Evolutionary conservation across 2,888 invertebrate genomes (phyloP), one percentile per base, ranked within the genome.

Genomic region (Lysandra coridon): DNA sequence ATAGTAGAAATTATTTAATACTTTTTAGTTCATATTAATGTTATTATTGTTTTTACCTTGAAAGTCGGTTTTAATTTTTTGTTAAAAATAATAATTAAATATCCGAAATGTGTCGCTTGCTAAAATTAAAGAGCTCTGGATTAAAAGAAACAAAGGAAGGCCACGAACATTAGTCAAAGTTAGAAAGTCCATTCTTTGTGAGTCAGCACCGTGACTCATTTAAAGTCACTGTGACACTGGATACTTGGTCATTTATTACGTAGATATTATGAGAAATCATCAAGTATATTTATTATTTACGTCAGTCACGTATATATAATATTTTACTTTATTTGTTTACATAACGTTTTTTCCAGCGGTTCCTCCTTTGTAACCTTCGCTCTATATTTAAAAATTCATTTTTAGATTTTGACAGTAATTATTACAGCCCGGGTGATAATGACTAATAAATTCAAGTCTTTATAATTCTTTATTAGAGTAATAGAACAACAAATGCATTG

Each of bases 181-280:
- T 69, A 69, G 69, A 69, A 69, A 33, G 69, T 69, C 69, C 33
- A 14, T 69, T 69, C 14, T 69, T 69, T 37, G 69, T 37, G 33
- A 37, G 33, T 33, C 33, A 69, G 64, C 4, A 4, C 23, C 62
- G 14, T 62, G 62, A n/a, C 2, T 64, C 64, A 33, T 69, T 23
- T 23, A 23, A 37, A 37, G 33, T 69, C 64, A 30, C 33, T 69
- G 37, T 37, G 69, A 69, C 69, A 69, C 69, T 69, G 69, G 33
- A 69, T 33, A 64, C 64, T 30, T 4, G 33, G 69, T 17, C 6
- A 37, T 69, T 69, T 69, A 69, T 37, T 69, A 69, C 33, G 69
- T 69, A 12, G 12, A 64, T 69, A 69, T 69, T 69, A 69, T 69
- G 69, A 69, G 33, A 37, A 69, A 69, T 17, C 14, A 17, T 69